Evolutionary conservation across 2,797 vertebrate genomes (phyloP).

Genomic region (Acipenser transmontanus): DNA sequence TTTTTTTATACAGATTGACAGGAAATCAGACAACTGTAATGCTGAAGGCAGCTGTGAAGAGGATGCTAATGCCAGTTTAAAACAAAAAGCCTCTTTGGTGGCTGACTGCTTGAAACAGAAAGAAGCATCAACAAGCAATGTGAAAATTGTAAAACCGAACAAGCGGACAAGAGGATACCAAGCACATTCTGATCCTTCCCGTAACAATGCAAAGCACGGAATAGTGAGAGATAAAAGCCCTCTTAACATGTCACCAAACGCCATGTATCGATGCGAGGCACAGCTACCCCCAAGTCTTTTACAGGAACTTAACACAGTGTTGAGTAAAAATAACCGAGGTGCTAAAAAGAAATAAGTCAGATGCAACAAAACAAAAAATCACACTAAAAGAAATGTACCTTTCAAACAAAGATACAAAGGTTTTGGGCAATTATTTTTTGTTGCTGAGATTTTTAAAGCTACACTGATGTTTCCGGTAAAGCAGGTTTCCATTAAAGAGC

Average conservation of each 20-base stretch:
- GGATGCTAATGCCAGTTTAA: slow-evolving; percentile 25
- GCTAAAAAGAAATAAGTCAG: slow-evolving; percentile 34
- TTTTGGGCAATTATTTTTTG: too few species aligned
- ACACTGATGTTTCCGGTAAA: too few species aligned
- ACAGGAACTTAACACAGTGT: slow-evolving; percentile 72
- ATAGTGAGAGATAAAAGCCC: background rate
- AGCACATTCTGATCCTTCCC: background rate
- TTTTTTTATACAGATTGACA: slow-evolving; percentile 33
- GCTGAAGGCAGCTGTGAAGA: slow-evolving; percentile 24
- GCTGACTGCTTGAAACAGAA: slow-evolving; percentile 47
- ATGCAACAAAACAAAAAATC: too few species aligned
- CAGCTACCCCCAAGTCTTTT: slow-evolving; percentile 69
- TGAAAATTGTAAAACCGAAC: background rate
- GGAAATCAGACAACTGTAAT: slow-evolving; percentile 30
- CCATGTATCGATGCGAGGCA: slow-evolving; percentile 18
- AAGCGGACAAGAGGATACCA: background rate
- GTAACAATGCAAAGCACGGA: background rate
- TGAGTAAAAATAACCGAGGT: slow-evolving; percentile 61
- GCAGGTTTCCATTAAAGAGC: too few species aligned
- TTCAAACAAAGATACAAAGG: too few species aligned
- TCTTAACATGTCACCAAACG: slow-evolving; percentile 23
- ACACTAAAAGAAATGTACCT: too few species aligned
- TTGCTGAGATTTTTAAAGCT: too few species aligned
- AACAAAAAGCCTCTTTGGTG: slow-evolving; percentile 42
- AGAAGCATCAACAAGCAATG: slow-evolving; percentile 34